phyloP scores from a whole-genome alignment of 1,140 invertebrate species.

The Drosophila tani region DNA sequence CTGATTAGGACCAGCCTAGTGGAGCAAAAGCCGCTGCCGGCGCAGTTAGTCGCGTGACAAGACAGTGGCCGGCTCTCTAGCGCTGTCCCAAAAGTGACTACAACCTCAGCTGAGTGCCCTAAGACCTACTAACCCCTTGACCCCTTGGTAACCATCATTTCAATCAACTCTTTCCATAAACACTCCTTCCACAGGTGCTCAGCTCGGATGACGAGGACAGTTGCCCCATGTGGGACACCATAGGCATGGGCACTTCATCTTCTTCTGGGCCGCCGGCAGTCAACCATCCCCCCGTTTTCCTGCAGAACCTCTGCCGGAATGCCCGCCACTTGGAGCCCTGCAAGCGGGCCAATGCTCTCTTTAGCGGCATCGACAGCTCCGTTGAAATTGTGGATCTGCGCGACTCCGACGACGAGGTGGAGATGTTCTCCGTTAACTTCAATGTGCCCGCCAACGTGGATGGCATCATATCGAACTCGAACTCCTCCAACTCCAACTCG shows the following conservation, averaged over 20 bases:
- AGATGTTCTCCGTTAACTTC: conserved; percentile 69
- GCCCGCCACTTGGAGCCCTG: conserved; percentile 64
- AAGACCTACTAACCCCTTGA: neutral
- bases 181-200: conserved; percentile 54
- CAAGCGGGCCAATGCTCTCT: conserved; percentile 60
- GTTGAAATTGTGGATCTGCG: conserved; percentile 64
- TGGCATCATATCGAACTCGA: conserved; percentile 56
- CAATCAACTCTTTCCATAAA: neutral
- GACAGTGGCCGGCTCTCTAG: conserved; percentile 11
- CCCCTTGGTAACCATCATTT: neutral
- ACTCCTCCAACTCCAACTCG: conserved; percentile 50
- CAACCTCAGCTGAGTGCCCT: conserved; percentile 53
- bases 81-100: conserved; percentile 61
- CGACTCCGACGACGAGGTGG: conserved; percentile 69
- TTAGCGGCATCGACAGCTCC: conserved; percentile 61
- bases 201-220: conserved; percentile 68
- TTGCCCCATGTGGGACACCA: conserved; percentile 27
- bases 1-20: conserved; percentile 54
- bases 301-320: conserved; percentile 59
- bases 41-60: conserved; percentile 71
- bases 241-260: neutral
- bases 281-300: conserved; percentile 58
- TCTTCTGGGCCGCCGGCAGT: conserved; percentile 8
- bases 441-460: conserved; percentile 71
- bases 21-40: conserved; percentile 19